These are phyloP conservation scores for Albula goreensis DNA, from an alignment of 2,113 vertebrate species.

Conservation along the genomic window DNA sequence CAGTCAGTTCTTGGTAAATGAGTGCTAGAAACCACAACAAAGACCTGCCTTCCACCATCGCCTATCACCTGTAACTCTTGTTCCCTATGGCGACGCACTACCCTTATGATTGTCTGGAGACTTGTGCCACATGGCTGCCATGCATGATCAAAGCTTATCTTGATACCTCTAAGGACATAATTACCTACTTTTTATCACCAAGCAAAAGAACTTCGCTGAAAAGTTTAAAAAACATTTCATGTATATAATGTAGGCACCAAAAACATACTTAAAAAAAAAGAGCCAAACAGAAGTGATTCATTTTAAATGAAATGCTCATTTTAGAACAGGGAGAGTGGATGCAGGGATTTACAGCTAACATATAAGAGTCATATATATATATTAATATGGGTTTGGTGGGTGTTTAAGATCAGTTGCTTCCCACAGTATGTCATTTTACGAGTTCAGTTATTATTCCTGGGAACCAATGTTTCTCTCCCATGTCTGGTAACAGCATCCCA, in stretches of 20 bases:
- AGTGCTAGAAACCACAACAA: constrained; percentile 32
- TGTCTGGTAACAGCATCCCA: constrained; percentile 40
- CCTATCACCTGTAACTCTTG: not conserved
- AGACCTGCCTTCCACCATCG: not conserved
- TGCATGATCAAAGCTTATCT: not conserved
- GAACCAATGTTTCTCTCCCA: constrained; percentile 61
- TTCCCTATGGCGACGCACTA: not conserved
- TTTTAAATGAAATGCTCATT: not conserved
- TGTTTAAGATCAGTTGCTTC: constrained; percentile 52
- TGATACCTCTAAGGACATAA: not conserved
- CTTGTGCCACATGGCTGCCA: not conserved
- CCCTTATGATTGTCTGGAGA: constrained; percentile 21
- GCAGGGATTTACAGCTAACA: not conserved
- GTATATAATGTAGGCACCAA: not conserved
- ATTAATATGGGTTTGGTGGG: constrained; percentile 45
- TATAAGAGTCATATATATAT: constrained; percentile 29
- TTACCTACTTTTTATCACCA: not conserved
- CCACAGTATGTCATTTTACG: constrained; percentile 63
- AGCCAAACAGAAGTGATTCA: constrained; percentile 7
- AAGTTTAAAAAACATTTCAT: not conserved
- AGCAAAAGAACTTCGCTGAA: constrained; percentile 2
- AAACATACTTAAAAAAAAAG: not conserved
- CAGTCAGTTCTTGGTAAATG: not conserved
- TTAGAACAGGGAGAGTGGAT: not conserved
- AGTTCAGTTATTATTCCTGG: constrained; percentile 45